A percentile compares a stretch with the other conserved stretches of the same genome.
These are phyloP conservation scores for Therioaphis trifolii DNA, from an alignment of 2,888 invertebrate species.

Conservation along the genomic window DNA sequence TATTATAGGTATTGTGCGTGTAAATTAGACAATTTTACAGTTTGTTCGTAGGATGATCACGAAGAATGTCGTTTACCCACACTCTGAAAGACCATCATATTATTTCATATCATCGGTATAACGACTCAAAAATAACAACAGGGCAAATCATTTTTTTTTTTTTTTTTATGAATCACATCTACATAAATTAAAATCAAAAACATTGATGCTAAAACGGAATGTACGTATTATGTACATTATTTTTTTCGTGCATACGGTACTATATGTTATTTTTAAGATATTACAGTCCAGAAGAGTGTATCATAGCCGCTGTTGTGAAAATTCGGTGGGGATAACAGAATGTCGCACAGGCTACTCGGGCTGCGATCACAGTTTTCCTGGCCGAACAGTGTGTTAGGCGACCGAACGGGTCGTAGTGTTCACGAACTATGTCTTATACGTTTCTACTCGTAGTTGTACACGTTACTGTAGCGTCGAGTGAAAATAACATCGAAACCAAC, in stretches of 20 bases:
- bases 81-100: neutral
- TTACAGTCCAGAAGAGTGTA: conserved; percentile 6
- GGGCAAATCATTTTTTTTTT: neutral
- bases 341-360: conserved; percentile 47
- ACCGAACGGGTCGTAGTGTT: conserved; percentile 58
- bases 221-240: neutral
- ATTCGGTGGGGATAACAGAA: conserved; percentile 57
- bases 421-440: conserved; percentile 38
- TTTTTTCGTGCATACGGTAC: neutral
- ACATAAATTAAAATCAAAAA: conserved; percentile 31
- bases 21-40: neutral
- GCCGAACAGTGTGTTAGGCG: conserved; percentile 47
- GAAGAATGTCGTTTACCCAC: conserved; percentile 14
- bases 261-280: conserved; percentile 14
- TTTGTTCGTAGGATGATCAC: conserved; percentile 1
- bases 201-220: neutral
- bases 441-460: conserved; percentile 2
- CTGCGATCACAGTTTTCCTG: conserved; percentile 44
- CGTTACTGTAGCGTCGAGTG: neutral
- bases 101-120: neutral
- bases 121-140: neutral
- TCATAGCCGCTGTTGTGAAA: conserved; percentile 14
- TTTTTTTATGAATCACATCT: neutral
- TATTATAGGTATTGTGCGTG: neutral
- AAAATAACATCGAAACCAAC: neutral